Evolutionary conservation across 2,888 invertebrate genomes (phyloP), one percentile per base, ranked within the genome.

Genomic region (Thumatha senex): DNA sequence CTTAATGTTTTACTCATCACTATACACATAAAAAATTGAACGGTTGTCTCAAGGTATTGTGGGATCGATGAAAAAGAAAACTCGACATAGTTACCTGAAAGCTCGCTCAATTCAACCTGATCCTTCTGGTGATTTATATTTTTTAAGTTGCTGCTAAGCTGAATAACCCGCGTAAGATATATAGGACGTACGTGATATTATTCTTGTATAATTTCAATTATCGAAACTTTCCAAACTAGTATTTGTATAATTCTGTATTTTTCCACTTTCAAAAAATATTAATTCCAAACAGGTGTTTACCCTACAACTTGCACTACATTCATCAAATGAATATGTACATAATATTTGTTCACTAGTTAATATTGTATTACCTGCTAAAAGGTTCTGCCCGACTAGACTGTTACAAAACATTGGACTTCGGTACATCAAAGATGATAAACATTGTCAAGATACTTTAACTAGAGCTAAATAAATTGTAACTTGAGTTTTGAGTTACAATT

Each of bases 391-490:
- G 38, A 15, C n/a, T 11, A 24, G 43, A 38, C 15, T 36, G 40
- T 38, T 48, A 55, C 49, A 34, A 36, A 41, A 18, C 5, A 34
- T 35, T 41, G 5, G 48, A 38, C 30, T 18, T 12, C 58, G 61
- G 64, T 46, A 60, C 57, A 56, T 62, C 67, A 62, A 63, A 59
- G 57, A 50, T 51, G 57, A 58, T 51, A 55, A 56, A 61, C 42
- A 51, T 51, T 46, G 51, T 48, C 40, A 49, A 39, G 40, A 43
- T 50, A 39, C 43, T 24, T 11, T 40, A 47, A 45, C 15, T 39
- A 51, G 51, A 48, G 33, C 18, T 24, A 24, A 24, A 4, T 4
- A 24, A 5, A 24, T 4, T 24, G 2, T 24, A 5, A 5, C 3
- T 24, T 4, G 18, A 24, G 18, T 46, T 4, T 15, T 33, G 34